Base-by-base conservation (phyloP, 2,113 vertebrate species). In the Cromileptes altivelis region DNA sequence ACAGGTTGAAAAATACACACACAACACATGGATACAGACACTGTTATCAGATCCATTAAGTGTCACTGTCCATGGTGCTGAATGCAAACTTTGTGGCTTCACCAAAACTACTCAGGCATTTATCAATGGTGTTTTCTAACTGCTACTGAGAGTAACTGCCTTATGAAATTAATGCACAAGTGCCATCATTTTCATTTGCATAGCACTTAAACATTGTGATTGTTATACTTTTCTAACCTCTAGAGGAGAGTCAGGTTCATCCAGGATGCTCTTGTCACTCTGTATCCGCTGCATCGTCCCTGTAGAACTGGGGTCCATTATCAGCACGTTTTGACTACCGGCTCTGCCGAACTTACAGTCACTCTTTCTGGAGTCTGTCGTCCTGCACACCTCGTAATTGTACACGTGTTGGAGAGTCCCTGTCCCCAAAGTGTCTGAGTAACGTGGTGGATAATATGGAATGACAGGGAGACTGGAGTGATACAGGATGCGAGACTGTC, bases 41-140 rank as follows among this genome's bases (percentile, higher is more conserved):
- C 14, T 61, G 2, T 0, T 3, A 11, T 19, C 0, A 15, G 5
- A 21, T 21, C 0, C 2, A 3, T 4, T n/a, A n/a, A n/a, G n/a
- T 45, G 21, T 60, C 33, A 13, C 77, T 88, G 70, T 86, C 77
- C 70, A 37, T 72, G 61, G 86, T 90, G 27, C 86, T 88, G 70
- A 81, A 75, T 10, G 0, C 0, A 0, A 7, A 21, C 0, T 1
- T 0, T 9, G 8, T 6, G 0, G 0, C 1, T 18, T 13, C 3
- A 1, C 1, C 0, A 40, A 3, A 19, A 65, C 5, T 1, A 6
- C 12, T 53, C 1, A 50, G 2, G 1, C 2, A 14, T 37, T 15
- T 37, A 1, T 9, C 6, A 7, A 2, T 23, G 2, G 0, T 52
- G 0, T 13, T 9, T 3, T 27, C 2, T 0, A 2, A 17, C 1